These are phyloP conservation scores for Ephialtes manifestator DNA, from an alignment of 2,888 invertebrate species.

Conservation along the genomic window DNA sequence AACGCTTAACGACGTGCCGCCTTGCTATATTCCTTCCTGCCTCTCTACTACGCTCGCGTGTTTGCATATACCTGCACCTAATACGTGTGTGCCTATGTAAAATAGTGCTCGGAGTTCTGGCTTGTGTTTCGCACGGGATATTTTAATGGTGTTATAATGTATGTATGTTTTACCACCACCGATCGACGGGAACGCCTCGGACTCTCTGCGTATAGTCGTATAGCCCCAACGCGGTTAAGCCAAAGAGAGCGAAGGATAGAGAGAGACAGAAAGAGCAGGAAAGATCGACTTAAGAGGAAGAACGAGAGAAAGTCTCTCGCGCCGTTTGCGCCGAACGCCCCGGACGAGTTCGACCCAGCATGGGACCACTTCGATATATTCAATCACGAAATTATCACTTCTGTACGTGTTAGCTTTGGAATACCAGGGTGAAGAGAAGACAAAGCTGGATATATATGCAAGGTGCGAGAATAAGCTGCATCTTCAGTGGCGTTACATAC, in stretches of 20 bases:
- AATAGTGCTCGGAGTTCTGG: slow-evolving; percentile 78
- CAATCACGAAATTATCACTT: slow-evolving; percentile 86
- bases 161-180: slow-evolving; percentile 83
- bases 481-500: slow-evolving; percentile 25
- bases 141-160: slow-evolving; percentile 85
- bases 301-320: slow-evolving; percentile 46
- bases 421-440: slow-evolving; percentile 56
- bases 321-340: slow-evolving; percentile 75
- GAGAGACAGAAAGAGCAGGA: slow-evolving; percentile 20
- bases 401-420: slow-evolving; percentile 78
- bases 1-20: slow-evolving; percentile 78
- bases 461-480: slow-evolving; percentile 5
- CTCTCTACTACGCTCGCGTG: slow-evolving; percentile 30
- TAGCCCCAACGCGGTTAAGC: not conserved
- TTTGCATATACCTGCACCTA: slow-evolving; percentile 23
- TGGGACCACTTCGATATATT: slow-evolving; percentile 84
- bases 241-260: slow-evolving; percentile 27
- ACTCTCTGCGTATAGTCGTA: not conserved
- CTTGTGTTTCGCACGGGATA: slow-evolving; percentile 77
- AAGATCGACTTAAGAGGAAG: slow-evolving; percentile 38
- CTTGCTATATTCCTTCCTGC: slow-evolving; percentile 56
- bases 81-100: slow-evolving; percentile 74
- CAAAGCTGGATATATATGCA: slow-evolving; percentile 37
- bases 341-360: slow-evolving; percentile 83
- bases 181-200: slow-evolving; percentile 58